These are phyloP conservation scores for Pentalonia nigronervosa DNA, from an alignment of 1,140 invertebrate genomes.

Conservation along the genomic window DNA sequence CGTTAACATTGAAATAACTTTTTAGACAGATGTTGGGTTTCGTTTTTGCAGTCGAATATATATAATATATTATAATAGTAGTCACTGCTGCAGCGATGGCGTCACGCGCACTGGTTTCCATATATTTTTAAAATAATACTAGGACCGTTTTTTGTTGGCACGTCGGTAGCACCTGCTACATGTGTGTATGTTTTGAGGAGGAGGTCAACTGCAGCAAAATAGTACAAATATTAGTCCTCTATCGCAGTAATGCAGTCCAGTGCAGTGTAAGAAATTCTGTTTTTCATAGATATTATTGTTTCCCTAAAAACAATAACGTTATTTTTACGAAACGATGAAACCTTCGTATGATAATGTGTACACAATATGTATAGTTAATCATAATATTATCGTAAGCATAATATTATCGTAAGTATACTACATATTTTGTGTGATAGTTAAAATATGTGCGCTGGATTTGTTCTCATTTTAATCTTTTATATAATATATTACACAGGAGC, in stretches of 20 bases:
- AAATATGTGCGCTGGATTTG: not conserved
- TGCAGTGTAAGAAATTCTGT: not conserved
- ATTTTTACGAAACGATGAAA: not conserved
- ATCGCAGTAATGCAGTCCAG: not conserved
- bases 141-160: not conserved
- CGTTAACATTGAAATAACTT: not conserved
- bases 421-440: not conserved
- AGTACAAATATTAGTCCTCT: not conserved
- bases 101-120: not conserved
- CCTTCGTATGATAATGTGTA: not conserved
- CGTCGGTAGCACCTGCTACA: not conserved
- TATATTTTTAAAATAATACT: conserved; percentile 3
- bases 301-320: not conserved
- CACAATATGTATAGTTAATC: not conserved
- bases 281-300: not conserved
- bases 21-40: not conserved
- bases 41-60: not conserved
- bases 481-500: not conserved
- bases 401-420: not conserved
- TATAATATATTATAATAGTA: not conserved
- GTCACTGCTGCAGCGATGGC: not conserved
- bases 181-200: not conserved
- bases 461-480: not conserved
- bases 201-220: not conserved
- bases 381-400: not conserved